Percentiles rank a stretch among this genome's conserved stretches.
Evolutionary conservation across 2,797 vertebrate genomes (phyloP).

Genomic region (Antrozous pallidus): DNA sequence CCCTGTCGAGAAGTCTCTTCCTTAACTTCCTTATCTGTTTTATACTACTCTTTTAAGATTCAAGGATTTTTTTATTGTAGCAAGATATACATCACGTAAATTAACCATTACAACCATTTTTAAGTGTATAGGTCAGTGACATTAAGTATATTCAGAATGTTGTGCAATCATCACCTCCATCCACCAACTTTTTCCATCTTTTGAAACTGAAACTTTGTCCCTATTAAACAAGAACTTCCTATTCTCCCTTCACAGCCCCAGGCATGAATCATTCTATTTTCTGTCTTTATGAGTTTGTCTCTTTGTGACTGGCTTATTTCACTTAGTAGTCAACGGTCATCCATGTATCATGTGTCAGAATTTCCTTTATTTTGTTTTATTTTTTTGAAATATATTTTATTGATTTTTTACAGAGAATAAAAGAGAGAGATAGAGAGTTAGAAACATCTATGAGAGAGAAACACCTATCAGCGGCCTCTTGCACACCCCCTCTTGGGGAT

Average conservation of each 20-base stretch:
- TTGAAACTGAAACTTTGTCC: background rate
- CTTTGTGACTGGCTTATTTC: background rate
- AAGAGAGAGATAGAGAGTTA: no score
- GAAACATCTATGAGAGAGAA: no score
- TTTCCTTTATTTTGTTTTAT: background rate
- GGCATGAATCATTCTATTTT: background rate
- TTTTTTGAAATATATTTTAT: no score
- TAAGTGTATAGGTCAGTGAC: background rate
- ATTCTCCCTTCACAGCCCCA: background rate
- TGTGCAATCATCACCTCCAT: background rate
- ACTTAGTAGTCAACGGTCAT: background rate
- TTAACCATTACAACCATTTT: background rate
- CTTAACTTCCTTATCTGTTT: background rate
- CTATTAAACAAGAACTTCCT: background rate
- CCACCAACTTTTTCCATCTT: background rate
- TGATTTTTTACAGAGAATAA: no score
- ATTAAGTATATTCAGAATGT: background rate
- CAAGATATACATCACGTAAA: background rate
- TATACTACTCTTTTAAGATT: background rate
- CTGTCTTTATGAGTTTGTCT: background rate
- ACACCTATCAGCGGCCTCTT: no score
- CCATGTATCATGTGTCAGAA: background rate
- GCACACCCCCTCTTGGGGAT: no score
- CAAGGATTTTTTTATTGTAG: background rate
- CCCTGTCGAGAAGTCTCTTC: background rate